These are phyloP conservation scores for Amblyteles armatorius DNA, from an alignment of 2,888 invertebrate genomes.

Conservation along the genomic window DNA sequence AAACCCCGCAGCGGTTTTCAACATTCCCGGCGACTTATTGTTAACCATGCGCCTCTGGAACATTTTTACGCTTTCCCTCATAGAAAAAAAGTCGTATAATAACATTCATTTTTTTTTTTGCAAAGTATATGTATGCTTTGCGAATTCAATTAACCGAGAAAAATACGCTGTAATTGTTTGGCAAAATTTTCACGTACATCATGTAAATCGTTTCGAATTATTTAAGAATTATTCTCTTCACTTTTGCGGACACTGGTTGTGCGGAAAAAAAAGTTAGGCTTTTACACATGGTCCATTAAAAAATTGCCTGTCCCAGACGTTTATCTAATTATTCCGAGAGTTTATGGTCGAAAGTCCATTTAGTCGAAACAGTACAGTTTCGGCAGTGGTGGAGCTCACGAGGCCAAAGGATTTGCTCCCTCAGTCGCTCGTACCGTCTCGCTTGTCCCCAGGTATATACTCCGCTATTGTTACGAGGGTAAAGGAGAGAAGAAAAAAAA, in stretches of 20 bases:
- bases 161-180: background rate
- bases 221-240: background rate
- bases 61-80: too few species aligned
- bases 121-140: background rate
- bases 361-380: constrained; percentile 26
- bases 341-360: constrained; percentile 58
- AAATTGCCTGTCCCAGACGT: constrained; percentile 57
- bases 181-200: background rate
- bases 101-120: background rate
- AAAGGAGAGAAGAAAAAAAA: constrained; percentile 10
- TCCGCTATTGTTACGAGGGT: constrained; percentile 49
- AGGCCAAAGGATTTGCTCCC: constrained; percentile 55
- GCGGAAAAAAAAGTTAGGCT: constrained; percentile 24
- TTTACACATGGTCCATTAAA: constrained; percentile 41
- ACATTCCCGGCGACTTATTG: background rate
- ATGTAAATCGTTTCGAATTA: constrained; percentile 13
- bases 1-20: background rate
- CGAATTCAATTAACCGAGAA: background rate
- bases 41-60: too few species aligned
- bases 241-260: background rate
- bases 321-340: constrained; percentile 57
- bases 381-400: constrained; percentile 24
- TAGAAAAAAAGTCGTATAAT: background rate
- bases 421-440: constrained; percentile 9
- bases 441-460: constrained; percentile 34